These are phyloP conservation scores for Callorhinus ursinus DNA, from an alignment of 2,113 vertebrate species.

Conservation along the genomic window DNA sequence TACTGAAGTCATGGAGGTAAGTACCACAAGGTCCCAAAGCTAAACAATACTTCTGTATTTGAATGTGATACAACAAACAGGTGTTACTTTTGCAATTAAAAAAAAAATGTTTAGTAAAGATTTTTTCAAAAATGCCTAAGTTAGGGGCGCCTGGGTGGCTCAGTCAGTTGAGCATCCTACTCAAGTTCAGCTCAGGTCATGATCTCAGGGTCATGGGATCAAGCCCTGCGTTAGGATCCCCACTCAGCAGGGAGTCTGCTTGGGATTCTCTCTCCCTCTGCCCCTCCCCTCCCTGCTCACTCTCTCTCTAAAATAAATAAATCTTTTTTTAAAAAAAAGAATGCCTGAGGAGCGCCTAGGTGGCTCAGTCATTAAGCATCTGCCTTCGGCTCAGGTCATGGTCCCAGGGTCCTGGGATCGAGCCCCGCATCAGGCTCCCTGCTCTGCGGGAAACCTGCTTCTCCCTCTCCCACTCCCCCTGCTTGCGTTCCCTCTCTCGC, in stretches of 20 bases:
- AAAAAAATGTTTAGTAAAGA: not conserved
- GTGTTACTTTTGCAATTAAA: not conserved
- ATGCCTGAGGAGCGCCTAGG: not conserved
- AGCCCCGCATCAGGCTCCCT: too few relatives aligned
- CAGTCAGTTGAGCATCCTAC: not conserved
- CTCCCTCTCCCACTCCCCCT: too few relatives aligned
- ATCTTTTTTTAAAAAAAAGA: not conserved
- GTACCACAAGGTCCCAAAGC: not conserved
- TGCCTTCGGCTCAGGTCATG: too few relatives aligned
- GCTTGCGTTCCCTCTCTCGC: too few relatives aligned
- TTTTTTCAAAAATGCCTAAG: not conserved
- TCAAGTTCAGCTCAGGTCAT: not conserved
- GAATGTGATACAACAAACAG: not conserved
- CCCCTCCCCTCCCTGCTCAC: not conserved
- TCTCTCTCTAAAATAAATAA: not conserved
- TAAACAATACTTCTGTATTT: not conserved
- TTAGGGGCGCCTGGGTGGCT: not conserved
- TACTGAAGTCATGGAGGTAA: not conserved
- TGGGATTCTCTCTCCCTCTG: not conserved
- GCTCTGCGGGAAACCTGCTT: too few relatives aligned
- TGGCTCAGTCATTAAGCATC: too few relatives aligned
- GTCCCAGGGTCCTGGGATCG: too few relatives aligned
- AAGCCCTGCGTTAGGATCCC: not conserved
- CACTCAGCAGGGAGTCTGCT: not conserved
- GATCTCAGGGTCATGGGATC: not conserved